Evolutionary conservation across 2,113 vertebrate species (phyloP).

Genomic region (Paracyprichromis sp.): DNA sequence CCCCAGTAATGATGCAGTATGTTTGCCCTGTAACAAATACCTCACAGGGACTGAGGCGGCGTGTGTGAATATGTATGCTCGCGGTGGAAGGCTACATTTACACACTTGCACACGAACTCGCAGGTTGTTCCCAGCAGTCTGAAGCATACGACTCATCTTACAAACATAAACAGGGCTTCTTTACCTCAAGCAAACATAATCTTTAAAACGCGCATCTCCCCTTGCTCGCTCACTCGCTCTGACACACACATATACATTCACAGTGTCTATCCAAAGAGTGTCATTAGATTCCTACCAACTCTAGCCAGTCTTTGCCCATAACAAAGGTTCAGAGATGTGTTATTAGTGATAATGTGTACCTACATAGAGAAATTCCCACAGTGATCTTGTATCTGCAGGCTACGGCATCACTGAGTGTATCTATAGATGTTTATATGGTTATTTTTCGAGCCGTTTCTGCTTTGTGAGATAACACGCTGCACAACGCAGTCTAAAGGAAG

Average conservation of each 20-base stretch:
- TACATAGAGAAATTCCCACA: conserved; percentile 19
- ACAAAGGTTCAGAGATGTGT: conserved; percentile 38
- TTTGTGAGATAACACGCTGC: conserved; percentile 5
- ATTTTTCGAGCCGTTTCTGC: background rate
- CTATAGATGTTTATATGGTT: background rate
- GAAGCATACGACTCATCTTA: conserved; percentile 12
- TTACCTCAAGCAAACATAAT: conserved; percentile 33
- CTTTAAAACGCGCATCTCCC: background rate
- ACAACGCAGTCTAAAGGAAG: background rate
- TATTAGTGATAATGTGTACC: conserved; percentile 39
- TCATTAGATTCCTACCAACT: conserved; percentile 18
- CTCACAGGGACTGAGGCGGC: background rate
- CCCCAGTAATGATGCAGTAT: conserved; percentile 13
- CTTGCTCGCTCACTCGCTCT: background rate
- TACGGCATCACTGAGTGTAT: background rate
- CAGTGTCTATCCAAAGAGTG: background rate
- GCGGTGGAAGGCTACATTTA: background rate
- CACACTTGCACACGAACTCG: background rate
- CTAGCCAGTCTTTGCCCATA: background rate
- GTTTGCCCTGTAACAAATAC: conserved; percentile 10
- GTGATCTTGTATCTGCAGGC: background rate
- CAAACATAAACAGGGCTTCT: conserved; percentile 28
- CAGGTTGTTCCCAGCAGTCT: conserved; percentile 8
- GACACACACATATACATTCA: background rate
- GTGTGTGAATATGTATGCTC: background rate